A percentile compares a stretch with the other conserved stretches of the same genome.
Evolutionary conservation across 2,888 invertebrate genomes (phyloP).

Genomic region (Cryptocephalus moraei): DNA sequence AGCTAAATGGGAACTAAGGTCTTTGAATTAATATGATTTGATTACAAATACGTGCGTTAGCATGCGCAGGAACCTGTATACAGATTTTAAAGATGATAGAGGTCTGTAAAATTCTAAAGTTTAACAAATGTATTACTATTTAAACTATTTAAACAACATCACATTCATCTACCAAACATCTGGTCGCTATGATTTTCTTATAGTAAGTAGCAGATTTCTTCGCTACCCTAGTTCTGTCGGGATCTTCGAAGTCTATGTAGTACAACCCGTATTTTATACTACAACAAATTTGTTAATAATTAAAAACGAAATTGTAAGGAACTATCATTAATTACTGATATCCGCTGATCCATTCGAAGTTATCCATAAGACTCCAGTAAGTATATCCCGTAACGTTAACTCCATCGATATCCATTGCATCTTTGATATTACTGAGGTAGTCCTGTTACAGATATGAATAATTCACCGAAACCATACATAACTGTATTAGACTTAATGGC

Average conservation of each 20-base stretch:
- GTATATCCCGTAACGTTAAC: constrained; percentile 44
- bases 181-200: constrained; percentile 41
- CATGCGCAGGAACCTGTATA: too few species aligned
- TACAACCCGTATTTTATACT: constrained; percentile 61
- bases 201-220: constrained; percentile 52
- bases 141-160: too few species aligned
- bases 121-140: too few species aligned
- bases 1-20: too few species aligned
- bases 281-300: too few species aligned
- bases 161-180: constrained; percentile 28
- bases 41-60: too few species aligned
- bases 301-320: too few species aligned
- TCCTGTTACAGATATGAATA: constrained; percentile 19
- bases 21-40: too few species aligned
- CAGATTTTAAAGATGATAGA: too few species aligned
- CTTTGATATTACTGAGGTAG: constrained; percentile 18
- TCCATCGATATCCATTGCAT: constrained; percentile 30
- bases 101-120: too few species aligned
- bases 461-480: background rate
- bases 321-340: constrained; percentile 33
- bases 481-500: background rate
- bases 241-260: constrained; percentile 53
- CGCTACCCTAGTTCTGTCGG: constrained; percentile 48
- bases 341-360: constrained; percentile 49
- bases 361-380: constrained; percentile 53